phyloP scores from a whole-genome alignment of 1,140 invertebrate genomes.

The Sitophilus oryzae region DNA sequence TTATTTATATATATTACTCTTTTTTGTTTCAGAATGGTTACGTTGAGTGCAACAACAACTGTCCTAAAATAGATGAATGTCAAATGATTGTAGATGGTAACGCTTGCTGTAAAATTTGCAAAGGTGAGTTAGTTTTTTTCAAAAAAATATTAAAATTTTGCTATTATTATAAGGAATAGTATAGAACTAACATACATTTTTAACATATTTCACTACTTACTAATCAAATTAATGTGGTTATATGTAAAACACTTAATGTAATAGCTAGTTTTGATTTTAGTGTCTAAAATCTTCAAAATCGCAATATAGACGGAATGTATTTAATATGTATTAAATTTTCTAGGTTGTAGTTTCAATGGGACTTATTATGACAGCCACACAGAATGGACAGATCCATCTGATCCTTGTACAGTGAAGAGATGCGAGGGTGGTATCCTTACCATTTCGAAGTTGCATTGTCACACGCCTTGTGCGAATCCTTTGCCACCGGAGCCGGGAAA shows the following conservation, averaged over 20 bases:
- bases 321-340: conserved; percentile 15
- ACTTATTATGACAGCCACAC: conserved; percentile 65
- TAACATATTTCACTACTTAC: not conserved
- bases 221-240: not conserved
- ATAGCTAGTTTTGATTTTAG: not conserved
- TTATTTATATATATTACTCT: too few relatives aligned
- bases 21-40: conserved; percentile 61
- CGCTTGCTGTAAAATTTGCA: conserved; percentile 63
- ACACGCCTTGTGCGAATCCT: conserved; percentile 69
- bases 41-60: conserved; percentile 60
- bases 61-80: conserved; percentile 63
- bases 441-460: conserved; percentile 68
- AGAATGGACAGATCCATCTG: conserved; percentile 64
- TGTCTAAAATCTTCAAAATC: too few relatives aligned
- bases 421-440: conserved; percentile 82
- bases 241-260: not conserved
- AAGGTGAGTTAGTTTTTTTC: conserved; percentile 49
- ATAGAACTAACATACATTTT: too few relatives aligned
- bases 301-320: too few relatives aligned
- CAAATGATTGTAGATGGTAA: conserved; percentile 54
- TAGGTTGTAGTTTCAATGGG: conserved; percentile 72
- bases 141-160: not conserved
- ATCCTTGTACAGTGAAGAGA: conserved; percentile 64
- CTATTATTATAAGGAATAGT: too few relatives aligned
- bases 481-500: conserved; percentile 62